Evolutionary conservation across 2,113 vertebrate genomes (phyloP).

Genomic region (Piprites chloris): DNA sequence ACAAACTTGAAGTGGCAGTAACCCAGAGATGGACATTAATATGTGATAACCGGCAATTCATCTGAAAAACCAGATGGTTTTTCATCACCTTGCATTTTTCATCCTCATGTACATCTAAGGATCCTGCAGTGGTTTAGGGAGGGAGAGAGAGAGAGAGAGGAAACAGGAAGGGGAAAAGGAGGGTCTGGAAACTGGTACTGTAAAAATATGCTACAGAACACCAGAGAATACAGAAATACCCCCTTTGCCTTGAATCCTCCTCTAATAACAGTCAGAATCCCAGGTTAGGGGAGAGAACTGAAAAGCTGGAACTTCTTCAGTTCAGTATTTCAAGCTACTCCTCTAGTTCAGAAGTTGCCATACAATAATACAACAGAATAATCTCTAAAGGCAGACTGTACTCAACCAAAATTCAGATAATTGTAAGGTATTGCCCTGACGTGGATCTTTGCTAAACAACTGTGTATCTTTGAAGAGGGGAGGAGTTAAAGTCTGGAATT

Average conservation of each 20-base stretch:
- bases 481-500: background rate
- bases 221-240: background rate
- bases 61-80: background rate
- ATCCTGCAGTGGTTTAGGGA: background rate
- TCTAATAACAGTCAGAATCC: background rate
- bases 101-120: background rate
- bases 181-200: background rate
- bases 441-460: background rate
- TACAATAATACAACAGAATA: background rate
- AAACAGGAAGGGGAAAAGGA: background rate
- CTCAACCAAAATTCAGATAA: background rate
- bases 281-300: background rate
- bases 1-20: background rate
- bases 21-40: background rate
- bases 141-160: background rate
- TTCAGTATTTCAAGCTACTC: background rate
- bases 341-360: background rate
- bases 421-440: background rate
- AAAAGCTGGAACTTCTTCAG: background rate
- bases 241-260: background rate
- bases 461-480: background rate
- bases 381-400: background rate
- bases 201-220: background rate
- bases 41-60: background rate
- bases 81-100: background rate